Percentiles rank a stretch among this genome's conserved stretches.
These are phyloP conservation scores for Trachymyrmex septentrionalis DNA, from an alignment of 1,140 invertebrate species.

Conservation along the genomic window DNA sequence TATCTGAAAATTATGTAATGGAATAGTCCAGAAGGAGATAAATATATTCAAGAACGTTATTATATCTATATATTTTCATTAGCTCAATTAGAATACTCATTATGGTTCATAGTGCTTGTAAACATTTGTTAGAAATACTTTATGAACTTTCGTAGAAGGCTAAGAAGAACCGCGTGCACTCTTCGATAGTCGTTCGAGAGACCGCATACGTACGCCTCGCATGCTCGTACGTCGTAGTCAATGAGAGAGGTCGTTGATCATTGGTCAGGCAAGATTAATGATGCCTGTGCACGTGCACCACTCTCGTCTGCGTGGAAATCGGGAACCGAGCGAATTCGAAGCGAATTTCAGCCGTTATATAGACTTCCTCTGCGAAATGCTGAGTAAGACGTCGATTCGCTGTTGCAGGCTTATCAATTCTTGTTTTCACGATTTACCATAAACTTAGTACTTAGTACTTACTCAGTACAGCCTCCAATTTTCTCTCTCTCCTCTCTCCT, in stretches of 20 bases:
- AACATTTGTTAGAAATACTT: conserved; percentile 33
- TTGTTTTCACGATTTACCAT: neutral
- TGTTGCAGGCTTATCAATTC: conserved; percentile 36
- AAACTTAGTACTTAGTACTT: neutral
- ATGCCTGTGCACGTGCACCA: conserved; percentile 37
- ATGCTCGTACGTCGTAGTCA: conserved; percentile 47
- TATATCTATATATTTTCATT: neutral
- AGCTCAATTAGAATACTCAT: conserved; percentile 3
- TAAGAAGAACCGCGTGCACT: neutral
- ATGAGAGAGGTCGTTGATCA: conserved; percentile 58
- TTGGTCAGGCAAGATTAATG: conserved; percentile 58
- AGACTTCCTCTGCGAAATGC: conserved; percentile 28
- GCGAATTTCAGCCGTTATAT: conserved; percentile 35
- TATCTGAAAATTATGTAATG: neutral
- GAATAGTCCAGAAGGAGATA: neutral
- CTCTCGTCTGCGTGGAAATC: conserved; percentile 29
- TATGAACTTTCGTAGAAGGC: conserved; percentile 3
- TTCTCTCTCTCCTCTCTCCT: too few relatives aligned
- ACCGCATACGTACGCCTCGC: conserved; percentile 37
- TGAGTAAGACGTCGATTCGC: conserved; percentile 46
- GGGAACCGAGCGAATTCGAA: conserved; percentile 33
- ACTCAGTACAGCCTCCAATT: neutral
- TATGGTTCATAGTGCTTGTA: conserved; percentile 9
- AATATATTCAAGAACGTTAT: neutral
- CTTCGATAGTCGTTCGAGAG: conserved; percentile 9